Evolutionary conservation across 2,113 vertebrate genomes (phyloP).

Genomic region (Microtus pennsylvanicus): DNA sequence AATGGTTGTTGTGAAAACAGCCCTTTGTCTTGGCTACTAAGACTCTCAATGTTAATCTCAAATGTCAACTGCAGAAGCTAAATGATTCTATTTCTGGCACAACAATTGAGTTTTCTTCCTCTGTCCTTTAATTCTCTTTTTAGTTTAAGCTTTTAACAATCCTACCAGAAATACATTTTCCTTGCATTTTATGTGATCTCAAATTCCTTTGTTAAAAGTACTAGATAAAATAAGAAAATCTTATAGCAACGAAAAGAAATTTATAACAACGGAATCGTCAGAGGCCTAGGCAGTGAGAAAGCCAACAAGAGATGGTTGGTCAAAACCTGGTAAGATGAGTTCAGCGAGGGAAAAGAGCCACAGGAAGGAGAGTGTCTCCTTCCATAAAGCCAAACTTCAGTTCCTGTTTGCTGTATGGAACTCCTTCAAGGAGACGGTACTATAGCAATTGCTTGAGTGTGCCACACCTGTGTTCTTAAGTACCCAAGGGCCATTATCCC

Average conservation of each 20-base stretch:
- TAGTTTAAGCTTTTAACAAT: conserved; percentile 38
- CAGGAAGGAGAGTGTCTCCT: not conserved
- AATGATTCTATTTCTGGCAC: not conserved
- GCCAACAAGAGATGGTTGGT: not conserved
- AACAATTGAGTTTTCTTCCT: not conserved
- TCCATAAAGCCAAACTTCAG: not conserved
- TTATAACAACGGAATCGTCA: not conserved
- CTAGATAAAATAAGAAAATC: conserved; percentile 8
- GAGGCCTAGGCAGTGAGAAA: not conserved
- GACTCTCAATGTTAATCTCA: not conserved
- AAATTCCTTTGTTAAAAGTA: conserved; percentile 8
- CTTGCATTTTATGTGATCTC: conserved; percentile 30
- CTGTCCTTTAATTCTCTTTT: conserved; percentile 33
- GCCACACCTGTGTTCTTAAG: not conserved
- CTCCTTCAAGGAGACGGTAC: not conserved
- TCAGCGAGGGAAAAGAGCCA: not conserved
- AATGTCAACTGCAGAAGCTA: not conserved
- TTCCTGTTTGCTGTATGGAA: not conserved
- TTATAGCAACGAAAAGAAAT: not conserved
- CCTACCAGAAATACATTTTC: not conserved
- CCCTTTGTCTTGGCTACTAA: conserved; percentile 2
- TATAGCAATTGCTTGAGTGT: too few species aligned
- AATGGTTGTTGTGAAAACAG: not conserved
- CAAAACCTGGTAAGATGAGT: not conserved
- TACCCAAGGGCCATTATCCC: not conserved